These are phyloP conservation scores for Seira musarum DNA, from an alignment of 2,888 invertebrate species.

Conservation along the genomic window DNA sequence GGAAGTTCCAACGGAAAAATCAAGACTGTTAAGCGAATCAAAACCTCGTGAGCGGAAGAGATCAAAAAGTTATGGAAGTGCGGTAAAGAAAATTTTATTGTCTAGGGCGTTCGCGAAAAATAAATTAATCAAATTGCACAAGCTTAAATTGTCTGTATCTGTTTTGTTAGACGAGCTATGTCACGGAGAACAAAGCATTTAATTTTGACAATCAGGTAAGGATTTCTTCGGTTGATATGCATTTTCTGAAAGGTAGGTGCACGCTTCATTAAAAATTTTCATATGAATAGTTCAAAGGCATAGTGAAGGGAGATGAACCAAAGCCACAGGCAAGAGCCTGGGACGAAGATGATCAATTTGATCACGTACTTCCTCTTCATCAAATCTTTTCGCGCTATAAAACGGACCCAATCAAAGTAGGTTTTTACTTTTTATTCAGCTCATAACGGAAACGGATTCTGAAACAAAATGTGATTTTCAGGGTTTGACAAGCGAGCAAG, in stretches of 20 bases:
- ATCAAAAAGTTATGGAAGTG: conserved; percentile 36
- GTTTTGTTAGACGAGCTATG: conserved; percentile 30
- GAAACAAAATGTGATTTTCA: too few species aligned
- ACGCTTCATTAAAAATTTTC: neutral
- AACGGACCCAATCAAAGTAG: conserved; percentile 44
- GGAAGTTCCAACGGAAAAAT: conserved; percentile 44
- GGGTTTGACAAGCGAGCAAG: conserved; percentile 73
- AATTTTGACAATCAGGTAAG: conserved; percentile 51
- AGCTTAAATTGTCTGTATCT: too few species aligned
- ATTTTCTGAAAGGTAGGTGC: neutral
- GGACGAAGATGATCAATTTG: conserved; percentile 64
- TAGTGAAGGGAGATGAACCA: conserved; percentile 47
- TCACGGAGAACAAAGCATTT: conserved; percentile 42
- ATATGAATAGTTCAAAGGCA: conserved; percentile 37
- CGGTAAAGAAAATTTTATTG: neutral
- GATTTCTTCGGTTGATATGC: too few species aligned
- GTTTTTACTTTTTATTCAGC: too few species aligned
- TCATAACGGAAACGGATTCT: too few species aligned
- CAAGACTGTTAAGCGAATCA: conserved; percentile 24
- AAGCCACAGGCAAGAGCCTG: conserved; percentile 59
- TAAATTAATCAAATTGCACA: too few species aligned
- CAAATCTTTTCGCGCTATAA: conserved; percentile 54
- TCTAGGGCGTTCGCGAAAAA: too few species aligned
- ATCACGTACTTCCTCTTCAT: conserved; percentile 61
- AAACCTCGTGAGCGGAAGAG: conserved; percentile 22